Evolutionary conservation across 1,140 invertebrate genomes (phyloP).

Genomic region (Chironomus tepperi): DNA sequence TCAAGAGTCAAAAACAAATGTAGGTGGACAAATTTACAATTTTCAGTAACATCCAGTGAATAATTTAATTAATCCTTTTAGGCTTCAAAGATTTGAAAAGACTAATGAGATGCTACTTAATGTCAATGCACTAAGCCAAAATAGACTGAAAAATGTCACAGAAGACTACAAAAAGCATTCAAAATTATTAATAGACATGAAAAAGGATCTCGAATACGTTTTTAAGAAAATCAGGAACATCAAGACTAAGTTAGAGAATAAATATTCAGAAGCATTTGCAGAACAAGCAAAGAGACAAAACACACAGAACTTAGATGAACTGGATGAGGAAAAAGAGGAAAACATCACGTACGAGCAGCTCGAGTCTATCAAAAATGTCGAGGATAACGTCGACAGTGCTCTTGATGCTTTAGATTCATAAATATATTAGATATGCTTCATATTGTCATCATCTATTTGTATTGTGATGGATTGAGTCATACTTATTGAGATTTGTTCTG

Average conservation of each 20-base stretch:
- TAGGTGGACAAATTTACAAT: conserved; percentile 41
- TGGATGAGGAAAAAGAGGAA: conserved; percentile 48
- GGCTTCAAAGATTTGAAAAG: conserved; percentile 91
- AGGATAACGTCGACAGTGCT: neutral
- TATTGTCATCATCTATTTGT: neutral
- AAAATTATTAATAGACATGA: conserved; percentile 46
- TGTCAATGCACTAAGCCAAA: conserved; percentile 74
- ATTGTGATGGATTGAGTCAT: neutral
- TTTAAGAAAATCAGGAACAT: conserved; percentile 63
- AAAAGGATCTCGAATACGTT: conserved; percentile 59
- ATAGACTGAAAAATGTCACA: neutral
- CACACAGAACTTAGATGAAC: conserved; percentile 46
- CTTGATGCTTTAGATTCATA: neutral
- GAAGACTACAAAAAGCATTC: conserved; percentile 13
- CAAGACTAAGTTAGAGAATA: conserved; percentile 70
- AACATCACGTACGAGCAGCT: neutral
- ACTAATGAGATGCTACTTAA: conserved; percentile 96
- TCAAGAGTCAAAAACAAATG: conserved; percentile 88
- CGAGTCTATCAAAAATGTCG: neutral
- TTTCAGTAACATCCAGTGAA: neutral
- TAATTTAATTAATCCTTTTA: conserved; percentile 41
- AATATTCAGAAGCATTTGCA: conserved; percentile 77
- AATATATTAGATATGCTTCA: neutral
- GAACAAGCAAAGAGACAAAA: conserved; percentile 50
- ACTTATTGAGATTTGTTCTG: too few relatives aligned